A percentile compares a stretch with the other conserved stretches of the same genome.
These are phyloP conservation scores for Antechinus stuartii DNA, from an alignment of 2,113 vertebrate genomes.

Conservation along the genomic window DNA sequence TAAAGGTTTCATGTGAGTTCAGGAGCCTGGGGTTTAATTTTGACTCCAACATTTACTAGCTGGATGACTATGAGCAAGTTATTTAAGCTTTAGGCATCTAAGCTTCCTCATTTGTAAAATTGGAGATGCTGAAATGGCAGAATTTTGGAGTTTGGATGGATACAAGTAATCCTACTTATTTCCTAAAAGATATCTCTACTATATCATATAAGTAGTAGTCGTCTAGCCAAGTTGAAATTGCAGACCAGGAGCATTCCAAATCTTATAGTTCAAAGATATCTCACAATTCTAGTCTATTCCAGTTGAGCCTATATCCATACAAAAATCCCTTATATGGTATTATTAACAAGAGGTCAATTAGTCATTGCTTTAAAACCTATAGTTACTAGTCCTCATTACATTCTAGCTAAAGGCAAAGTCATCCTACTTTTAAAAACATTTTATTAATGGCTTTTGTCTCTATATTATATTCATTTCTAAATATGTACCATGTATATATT, in stretches of 20 bases:
- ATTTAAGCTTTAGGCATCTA: background rate
- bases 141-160: background rate
- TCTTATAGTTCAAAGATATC: background rate
- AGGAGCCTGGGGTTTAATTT: background rate
- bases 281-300: background rate
- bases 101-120: constrained; percentile 7
- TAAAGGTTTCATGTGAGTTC: background rate
- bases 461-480: background rate
- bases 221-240: background rate
- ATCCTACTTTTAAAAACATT: background rate
- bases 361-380: background rate
- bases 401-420: background rate
- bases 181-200: no score
- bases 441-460: background rate
- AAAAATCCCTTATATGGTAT: background rate
- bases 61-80: background rate
- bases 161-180: background rate
- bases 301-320: background rate
- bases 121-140: background rate
- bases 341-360: background rate
- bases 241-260: background rate
- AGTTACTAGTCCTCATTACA: background rate
- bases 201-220: background rate
- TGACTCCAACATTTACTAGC: background rate
- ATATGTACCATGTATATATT: no score